These are phyloP conservation scores for Drosophila melanogaster DNA, from an alignment of 1,140 invertebrate species.

Conservation along the genomic window Release_6_plus_ISO1_MT NT_033779.5:7426501-7427000, in stretches of 20 bases:
- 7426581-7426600: neutral
- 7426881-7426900: neutral
- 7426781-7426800: no score
- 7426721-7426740: neutral
- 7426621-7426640: neutral
- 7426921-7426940: neutral
- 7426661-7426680: neutral
- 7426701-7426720: neutral
- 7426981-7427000: constrained; percentile 12
- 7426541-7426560: neutral
- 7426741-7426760: no score
- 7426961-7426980: constrained; percentile 13
- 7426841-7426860: neutral
- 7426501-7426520: neutral
- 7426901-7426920: neutral
- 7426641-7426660: neutral
- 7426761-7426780: no score
- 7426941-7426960: neutral
- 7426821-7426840: neutral
- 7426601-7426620: neutral
- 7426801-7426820: no score
- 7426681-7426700: no score
- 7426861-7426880: neutral
- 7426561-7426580: neutral
- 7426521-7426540: no score